phyloP scores from a whole-genome alignment of 2,888 invertebrate genomes.

The Drosophila yooni region DNA sequence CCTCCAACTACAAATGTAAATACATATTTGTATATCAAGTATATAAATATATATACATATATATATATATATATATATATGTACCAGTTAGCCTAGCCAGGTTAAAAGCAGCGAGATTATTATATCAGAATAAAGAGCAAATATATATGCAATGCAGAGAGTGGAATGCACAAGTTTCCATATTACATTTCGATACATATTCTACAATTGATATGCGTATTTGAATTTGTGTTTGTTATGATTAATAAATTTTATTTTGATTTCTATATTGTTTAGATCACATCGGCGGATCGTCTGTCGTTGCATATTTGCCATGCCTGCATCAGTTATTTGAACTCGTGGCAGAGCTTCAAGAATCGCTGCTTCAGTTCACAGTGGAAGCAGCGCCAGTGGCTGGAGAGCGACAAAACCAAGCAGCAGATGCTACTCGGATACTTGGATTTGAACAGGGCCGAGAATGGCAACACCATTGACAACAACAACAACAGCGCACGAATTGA shows the following conservation, averaged over 20 bases:
- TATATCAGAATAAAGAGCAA: background rate
- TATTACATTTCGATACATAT: background rate
- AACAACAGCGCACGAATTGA: conserved; percentile 44
- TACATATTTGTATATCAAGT: background rate
- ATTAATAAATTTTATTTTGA: background rate
- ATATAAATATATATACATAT: background rate
- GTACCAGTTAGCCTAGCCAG: background rate
- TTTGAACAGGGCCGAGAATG: conserved; percentile 68
- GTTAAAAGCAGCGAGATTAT: background rate
- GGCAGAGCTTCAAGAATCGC: conserved; percentile 85
- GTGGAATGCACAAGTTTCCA: background rate
- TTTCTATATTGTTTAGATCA: conserved; percentile 69
- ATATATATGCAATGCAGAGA: background rate
- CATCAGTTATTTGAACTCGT: conserved; percentile 85
- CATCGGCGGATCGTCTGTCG: conserved; percentile 83
- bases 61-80: too few species aligned
- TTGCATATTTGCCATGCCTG: conserved; percentile 84
- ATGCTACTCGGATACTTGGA: conserved; percentile 64
- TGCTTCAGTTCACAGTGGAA: conserved; percentile 84
- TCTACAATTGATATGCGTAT: background rate
- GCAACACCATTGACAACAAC: conserved; percentile 35
- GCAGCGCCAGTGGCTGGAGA: conserved; percentile 84
- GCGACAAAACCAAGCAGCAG: conserved; percentile 60
- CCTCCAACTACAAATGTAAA: background rate
- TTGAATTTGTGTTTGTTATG: background rate